A percentile compares a stretch with the other conserved stretches of the same genome.
phyloP scores from a whole-genome alignment of 1,140 invertebrate species.

The Phortica variegata region DNA sequence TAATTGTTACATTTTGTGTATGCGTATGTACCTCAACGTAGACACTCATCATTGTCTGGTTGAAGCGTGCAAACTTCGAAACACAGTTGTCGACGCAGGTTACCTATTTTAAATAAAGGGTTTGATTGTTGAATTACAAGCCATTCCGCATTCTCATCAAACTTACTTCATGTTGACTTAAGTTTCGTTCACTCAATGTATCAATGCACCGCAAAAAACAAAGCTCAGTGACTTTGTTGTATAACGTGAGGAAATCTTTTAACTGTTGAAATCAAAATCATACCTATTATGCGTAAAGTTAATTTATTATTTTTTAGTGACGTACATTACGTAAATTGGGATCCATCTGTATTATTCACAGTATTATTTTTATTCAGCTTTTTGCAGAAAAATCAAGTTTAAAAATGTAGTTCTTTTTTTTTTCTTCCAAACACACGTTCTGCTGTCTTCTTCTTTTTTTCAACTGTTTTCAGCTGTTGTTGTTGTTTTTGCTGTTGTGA shows the following conservation, averaged over 20 bases:
- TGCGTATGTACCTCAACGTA: conserved; percentile 54
- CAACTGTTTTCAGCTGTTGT: no score
- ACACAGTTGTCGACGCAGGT: conserved; percentile 80
- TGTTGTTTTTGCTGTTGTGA: no score
- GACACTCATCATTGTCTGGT: conserved; percentile 68
- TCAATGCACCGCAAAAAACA: conserved; percentile 83
- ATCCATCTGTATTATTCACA: conserved; percentile 41
- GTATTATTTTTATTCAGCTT: no score
- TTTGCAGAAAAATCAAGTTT: no score
- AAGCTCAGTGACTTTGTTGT: conserved; percentile 82
- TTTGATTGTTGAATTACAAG: neutral
- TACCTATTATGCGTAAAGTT: neutral
- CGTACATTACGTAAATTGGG: conserved; percentile 38
- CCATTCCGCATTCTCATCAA: neutral
- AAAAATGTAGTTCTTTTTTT: no score
- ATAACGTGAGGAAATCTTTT: conserved; percentile 80
- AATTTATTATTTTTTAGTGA: conserved; percentile 3
- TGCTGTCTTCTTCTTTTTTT: no score
- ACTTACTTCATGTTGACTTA: conserved; percentile 69
- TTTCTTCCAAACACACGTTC: no score
- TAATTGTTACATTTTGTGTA: no score
- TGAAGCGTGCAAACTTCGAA: conserved; percentile 85
- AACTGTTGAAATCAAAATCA: conserved; percentile 62
- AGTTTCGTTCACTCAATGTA: conserved; percentile 78
- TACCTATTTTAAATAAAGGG: conserved; percentile 59